These are phyloP conservation scores for Coryphaenoides rupestris DNA, from an alignment of 2,113 vertebrate genomes.

Conservation along the genomic window DNA sequence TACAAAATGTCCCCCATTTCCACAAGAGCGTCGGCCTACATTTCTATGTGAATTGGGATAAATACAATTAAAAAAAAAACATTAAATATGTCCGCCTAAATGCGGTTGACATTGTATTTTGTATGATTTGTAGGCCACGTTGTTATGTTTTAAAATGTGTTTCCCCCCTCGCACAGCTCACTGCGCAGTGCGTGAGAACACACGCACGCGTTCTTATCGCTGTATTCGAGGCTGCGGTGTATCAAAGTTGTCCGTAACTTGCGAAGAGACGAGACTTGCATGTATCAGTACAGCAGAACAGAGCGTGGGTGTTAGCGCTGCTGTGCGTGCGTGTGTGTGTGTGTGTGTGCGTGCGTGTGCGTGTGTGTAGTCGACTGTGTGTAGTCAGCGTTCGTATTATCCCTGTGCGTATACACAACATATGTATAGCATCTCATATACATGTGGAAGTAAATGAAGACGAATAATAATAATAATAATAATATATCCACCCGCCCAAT, in stretches of 20 bases:
- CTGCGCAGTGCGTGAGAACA: neutral
- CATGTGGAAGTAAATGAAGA: neutral
- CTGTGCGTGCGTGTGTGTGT: slow-evolving; percentile 34
- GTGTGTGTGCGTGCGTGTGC: neutral
- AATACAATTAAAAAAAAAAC: too few species aligned
- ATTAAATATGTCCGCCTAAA: too few species aligned
- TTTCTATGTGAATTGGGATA: too few species aligned
- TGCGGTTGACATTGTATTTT: too few species aligned
- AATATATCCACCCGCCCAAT: neutral
- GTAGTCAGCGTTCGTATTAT: slow-evolving; percentile 22
- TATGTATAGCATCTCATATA: neutral
- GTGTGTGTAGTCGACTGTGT: slow-evolving; percentile 9
- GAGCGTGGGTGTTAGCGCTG: slow-evolving; percentile 63
- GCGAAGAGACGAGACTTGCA: slow-evolving; percentile 56
- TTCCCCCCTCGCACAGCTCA: too few species aligned
- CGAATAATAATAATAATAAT: too few species aligned
- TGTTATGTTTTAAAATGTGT: too few species aligned
- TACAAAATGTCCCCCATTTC: too few species aligned
- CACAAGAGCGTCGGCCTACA: too few species aligned
- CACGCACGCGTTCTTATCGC: neutral
- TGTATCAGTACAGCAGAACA: slow-evolving; percentile 46
- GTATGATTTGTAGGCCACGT: too few species aligned
- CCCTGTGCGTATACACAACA: neutral
- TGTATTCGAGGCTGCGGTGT: neutral
- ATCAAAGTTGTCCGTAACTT: slow-evolving; percentile 41